phyloP scores from a whole-genome alignment of 2,797 vertebrate genomes.

The Poecilia picta region DNA sequence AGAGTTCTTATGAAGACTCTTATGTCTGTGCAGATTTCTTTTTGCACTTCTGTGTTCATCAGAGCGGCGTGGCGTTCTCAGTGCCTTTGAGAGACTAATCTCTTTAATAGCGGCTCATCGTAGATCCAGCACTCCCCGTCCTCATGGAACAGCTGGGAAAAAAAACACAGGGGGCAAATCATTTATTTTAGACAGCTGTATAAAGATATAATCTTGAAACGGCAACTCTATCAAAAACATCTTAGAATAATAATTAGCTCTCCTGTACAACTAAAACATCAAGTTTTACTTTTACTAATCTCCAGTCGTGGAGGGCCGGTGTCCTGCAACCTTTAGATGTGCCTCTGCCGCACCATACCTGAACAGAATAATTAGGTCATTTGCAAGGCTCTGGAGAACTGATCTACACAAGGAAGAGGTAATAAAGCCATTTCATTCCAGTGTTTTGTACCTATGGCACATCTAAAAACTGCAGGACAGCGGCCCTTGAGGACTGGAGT shows the following conservation, averaged over 20 bases:
- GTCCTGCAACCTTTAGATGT: no score
- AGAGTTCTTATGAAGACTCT: conserved; percentile 86
- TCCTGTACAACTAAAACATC: neutral
- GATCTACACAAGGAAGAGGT: no score
- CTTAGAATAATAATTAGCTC: neutral
- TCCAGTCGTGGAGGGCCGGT: no score
- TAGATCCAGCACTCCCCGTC: conserved; percentile 99
- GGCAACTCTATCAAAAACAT: neutral
- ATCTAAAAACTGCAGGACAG: no score
- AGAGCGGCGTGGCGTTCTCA: conserved; percentile 68
- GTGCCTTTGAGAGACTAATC: conserved; percentile 86
- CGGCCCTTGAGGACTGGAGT: no score
- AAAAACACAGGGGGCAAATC: conserved; percentile 22
- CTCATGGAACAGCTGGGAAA: conserved; percentile 95
- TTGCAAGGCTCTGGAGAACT: no score
- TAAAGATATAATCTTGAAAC: neutral
- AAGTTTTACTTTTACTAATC: neutral
- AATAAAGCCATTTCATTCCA: no score
- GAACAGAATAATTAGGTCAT: no score
- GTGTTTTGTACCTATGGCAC: no score
- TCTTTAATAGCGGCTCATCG: conserved; percentile 95
- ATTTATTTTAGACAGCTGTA: neutral
- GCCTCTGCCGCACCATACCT: no score
- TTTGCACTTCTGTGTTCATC: conserved; percentile 53
- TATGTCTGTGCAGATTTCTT: conserved; percentile 59